phyloP scores from a whole-genome alignment of 2,113 vertebrate species.

The Galbula dea region DNA sequence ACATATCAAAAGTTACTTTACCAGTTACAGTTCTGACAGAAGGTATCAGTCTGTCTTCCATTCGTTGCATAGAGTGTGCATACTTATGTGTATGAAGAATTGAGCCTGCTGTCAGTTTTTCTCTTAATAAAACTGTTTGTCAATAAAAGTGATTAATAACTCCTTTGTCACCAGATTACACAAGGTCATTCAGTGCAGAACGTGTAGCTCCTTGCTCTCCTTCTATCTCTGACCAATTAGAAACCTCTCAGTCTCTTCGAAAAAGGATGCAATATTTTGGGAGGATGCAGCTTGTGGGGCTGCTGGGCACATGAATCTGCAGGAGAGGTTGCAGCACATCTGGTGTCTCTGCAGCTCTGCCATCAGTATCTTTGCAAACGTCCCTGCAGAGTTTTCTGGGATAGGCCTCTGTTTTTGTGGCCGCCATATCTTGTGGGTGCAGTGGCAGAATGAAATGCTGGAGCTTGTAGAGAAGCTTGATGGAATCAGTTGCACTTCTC shows the following conservation, averaged over 20 bases:
- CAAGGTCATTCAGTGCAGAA: neutral
- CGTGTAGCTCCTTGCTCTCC: neutral
- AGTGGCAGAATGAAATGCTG: neutral
- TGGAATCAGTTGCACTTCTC: neutral
- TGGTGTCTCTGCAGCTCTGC: neutral
- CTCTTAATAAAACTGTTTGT: conserved; percentile 4
- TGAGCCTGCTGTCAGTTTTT: neutral
- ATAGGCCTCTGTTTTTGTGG: neutral
- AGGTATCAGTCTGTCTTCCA: conserved; percentile 6
- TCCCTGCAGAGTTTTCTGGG: neutral
- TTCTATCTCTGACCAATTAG: neutral
- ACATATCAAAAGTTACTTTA: conserved; percentile 35
- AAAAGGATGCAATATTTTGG: neutral
- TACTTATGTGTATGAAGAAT: neutral
- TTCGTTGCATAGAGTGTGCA: neutral
- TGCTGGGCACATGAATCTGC: neutral
- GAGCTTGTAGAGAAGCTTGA: neutral
- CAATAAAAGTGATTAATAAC: conserved; percentile 37
- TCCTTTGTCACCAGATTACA: neutral
- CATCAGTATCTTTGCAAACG: neutral
- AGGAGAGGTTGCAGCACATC: neutral
- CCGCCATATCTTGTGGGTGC: neutral
- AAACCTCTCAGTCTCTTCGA: neutral
- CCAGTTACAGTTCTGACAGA: neutral
- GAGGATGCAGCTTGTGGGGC: neutral